Conservation (phyloP, 2,888 invertebrate genomes). For the Ennomos erosarius region DNA sequence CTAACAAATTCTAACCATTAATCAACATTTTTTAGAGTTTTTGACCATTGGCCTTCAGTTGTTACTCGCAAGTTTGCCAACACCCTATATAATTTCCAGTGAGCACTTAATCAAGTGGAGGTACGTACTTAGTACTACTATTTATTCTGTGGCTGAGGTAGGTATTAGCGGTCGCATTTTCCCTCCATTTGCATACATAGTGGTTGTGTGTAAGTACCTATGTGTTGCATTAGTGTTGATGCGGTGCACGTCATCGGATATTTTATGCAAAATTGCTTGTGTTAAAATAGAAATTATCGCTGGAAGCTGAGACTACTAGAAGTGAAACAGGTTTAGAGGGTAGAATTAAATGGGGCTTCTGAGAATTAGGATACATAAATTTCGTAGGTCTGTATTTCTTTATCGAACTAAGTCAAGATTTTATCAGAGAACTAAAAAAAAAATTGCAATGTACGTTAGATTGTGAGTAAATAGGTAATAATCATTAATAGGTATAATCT, state of each 20-base stretch:
- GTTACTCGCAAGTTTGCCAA: conserved; percentile 1
- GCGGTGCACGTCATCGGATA: conserved; percentile 11
- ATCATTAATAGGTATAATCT: too few relatives aligned
- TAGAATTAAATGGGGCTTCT: too few relatives aligned
- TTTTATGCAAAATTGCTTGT: conserved; percentile 1
- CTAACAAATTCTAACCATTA: too few relatives aligned
- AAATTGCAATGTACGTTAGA: too few relatives aligned
- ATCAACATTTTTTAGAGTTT: too few relatives aligned
- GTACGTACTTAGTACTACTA: conserved; percentile 40
- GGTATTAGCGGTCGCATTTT: conserved; percentile 62
- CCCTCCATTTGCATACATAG: conserved; percentile 68
- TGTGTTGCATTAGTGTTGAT: conserved; percentile 10
- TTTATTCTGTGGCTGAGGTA: conserved; percentile 28
- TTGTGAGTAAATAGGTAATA: too few relatives aligned
- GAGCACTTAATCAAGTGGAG: conserved; percentile 55
- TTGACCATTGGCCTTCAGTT: too few relatives aligned
- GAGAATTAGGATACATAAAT: too few relatives aligned
- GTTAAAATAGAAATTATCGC: conserved; percentile 1
- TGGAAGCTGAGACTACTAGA: neutral
- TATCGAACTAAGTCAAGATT: too few relatives aligned
- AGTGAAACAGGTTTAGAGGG: too few relatives aligned
- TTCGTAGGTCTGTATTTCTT: too few relatives aligned
- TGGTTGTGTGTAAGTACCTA: conserved; percentile 39
- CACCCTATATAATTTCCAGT: conserved; percentile 29
- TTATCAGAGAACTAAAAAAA: too few relatives aligned